Evolutionary conservation across 2,888 invertebrate genomes (phyloP), one percentile per base, ranked within the genome.

Genomic region (Osmoderma eremita): DNA sequence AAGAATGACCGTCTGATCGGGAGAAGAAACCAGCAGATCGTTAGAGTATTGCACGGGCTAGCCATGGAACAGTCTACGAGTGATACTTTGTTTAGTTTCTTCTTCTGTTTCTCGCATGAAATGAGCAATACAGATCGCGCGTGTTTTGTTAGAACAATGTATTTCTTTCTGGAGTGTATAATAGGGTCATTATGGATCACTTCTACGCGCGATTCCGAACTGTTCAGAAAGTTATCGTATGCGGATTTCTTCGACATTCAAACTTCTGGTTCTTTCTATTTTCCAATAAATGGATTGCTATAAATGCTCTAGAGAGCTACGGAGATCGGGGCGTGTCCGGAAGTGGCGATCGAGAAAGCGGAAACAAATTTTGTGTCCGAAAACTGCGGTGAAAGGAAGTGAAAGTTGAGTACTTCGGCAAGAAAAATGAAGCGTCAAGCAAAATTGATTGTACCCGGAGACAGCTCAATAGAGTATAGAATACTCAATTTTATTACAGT

Each of bases 401-500:
- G 20, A 13, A 39, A 61, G 45, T 61, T 45, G 22, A 63, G 67
- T 64, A 45, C 64, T 41, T 69, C 66, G 12, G 56, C 63, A 42
- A 69, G 63, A 62, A 69, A 68, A 62, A 39, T 68, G n/a, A 66
- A 51, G 17, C 10, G 10, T 15, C 8, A 63, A 50, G 24, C 41
- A 17, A 53, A 68, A 41, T 49, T 67, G 6, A 13, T 63, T 39
- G 63, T 69, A 24, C 67, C 69, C 6, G 22, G 18, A n/a, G 67
- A 69, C 53, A 48, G 3, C 39, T 50, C 58, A 6, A 64, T 67
- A 50, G 63, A 69, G 39, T 67, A 50, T 22, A 18, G 67, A 53
- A 67, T 69, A 49, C 49, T 69, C 17, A 69, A 69, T 65, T 67
- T 67, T 62, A 56, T 69, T 41, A 51, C 64, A 12, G 62, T 69